A percentile compares a stretch with the other conserved stretches of the same genome.
Conservation (phyloP, 1,140 invertebrate genomes). For the Drosophila navojoa region DNA sequence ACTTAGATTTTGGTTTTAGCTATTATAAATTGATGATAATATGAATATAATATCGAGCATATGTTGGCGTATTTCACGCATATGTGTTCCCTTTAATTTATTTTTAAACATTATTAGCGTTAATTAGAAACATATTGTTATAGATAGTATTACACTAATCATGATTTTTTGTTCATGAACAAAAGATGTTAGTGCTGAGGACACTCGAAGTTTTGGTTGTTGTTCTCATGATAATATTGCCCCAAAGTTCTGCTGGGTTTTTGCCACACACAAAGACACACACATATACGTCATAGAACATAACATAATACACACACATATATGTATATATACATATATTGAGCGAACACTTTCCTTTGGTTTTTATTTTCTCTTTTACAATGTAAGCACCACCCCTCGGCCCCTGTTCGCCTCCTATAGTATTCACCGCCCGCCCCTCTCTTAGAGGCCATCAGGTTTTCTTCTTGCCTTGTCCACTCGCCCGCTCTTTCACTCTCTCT, state of each 20-base stretch:
- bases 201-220: slow-evolving; percentile 1
- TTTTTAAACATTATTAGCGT: not conserved
- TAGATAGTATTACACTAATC: slow-evolving; percentile 2
- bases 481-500: slow-evolving; percentile 5
- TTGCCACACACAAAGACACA: not conserved
- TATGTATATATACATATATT: not conserved
- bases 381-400: slow-evolving; percentile 19
- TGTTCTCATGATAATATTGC: not conserved
- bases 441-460: slow-evolving; percentile 12
- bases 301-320: slow-evolving; percentile 26
- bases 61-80: not conserved
- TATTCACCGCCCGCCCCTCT: not conserved
- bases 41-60: too few species aligned
- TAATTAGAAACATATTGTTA: slow-evolving; percentile 13
- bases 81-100: not conserved
- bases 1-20: too few species aligned
- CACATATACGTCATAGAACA: slow-evolving; percentile 19
- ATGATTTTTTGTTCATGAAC: slow-evolving; percentile 1
- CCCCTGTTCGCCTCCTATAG: not conserved
- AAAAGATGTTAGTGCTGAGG: slow-evolving; percentile 1
- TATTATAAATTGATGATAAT: too few species aligned
- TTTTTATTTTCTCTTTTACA: slow-evolving; percentile 45
- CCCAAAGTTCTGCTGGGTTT: slow-evolving; percentile 39
- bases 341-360: slow-evolving; percentile 43
- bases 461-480: slow-evolving; percentile 8